Percentiles rank a stretch among this genome's conserved stretches.
Conservation (phyloP, 1,140 invertebrate species). For the Planococcus citri region DNA sequence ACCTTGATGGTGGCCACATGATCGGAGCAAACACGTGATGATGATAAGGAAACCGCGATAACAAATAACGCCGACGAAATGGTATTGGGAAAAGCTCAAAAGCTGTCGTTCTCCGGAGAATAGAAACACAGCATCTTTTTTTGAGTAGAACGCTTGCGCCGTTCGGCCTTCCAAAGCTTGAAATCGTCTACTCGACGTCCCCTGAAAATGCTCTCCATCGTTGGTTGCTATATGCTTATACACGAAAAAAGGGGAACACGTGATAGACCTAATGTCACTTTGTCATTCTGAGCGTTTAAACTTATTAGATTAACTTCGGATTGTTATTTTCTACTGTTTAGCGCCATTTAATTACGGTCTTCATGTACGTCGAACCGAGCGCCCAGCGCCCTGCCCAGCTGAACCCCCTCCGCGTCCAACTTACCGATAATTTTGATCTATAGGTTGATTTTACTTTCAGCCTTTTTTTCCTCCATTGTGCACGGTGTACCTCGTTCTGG, state of each 20-base stretch:
- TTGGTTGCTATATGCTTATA: neutral
- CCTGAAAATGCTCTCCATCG: neutral
- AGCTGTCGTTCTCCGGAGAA: neutral
- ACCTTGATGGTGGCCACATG: neutral
- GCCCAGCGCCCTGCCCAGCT: no score
- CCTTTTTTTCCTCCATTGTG: no score
- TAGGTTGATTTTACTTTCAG: no score
- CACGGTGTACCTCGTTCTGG: no score
- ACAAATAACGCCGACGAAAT: neutral
- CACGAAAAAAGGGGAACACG: neutral
- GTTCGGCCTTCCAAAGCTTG: neutral
- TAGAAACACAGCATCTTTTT: neutral
- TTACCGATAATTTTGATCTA: no score
- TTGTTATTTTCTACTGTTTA: conserved; percentile 19
- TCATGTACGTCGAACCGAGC: no score
- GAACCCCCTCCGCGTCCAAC: no score
- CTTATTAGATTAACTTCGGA: conserved; percentile 16
- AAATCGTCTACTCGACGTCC: neutral
- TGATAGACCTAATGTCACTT: conserved; percentile 19
- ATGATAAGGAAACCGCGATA: neutral
- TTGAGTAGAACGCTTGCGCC: neutral
- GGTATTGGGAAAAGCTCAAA: neutral
- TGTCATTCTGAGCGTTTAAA: conserved; percentile 20
- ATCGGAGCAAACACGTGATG: neutral
- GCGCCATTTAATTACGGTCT: conserved; percentile 12